Evolutionary conservation across 1,140 invertebrate genomes (phyloP), one percentile per base, ranked within the genome.

Genomic region (Drosophila arawakana): DNA sequence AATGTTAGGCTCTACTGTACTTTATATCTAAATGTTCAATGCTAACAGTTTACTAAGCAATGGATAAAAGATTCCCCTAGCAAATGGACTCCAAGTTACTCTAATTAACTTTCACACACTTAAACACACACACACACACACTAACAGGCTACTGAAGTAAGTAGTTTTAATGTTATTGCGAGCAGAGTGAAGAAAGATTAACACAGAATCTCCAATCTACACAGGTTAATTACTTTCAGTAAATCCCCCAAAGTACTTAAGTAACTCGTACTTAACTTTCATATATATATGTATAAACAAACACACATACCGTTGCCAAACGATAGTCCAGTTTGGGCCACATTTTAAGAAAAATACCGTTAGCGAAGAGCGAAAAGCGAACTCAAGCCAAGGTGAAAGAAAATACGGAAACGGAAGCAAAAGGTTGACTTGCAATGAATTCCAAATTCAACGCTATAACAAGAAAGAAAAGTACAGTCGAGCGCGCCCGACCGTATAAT

Each of bases 181-280:
- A 46, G 50, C 13, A 18, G 61, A 15, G 15, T 46, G 3, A 39
- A 57, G 15, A 3, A 30, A 25, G 34, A 73, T 68, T 54, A 73
- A 10, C 30, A 30, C 25, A 25, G 13, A 44, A 52, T 11, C 62
- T 37, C 63, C 66, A 60, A 55, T 73, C 39, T 58, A 54, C 39
- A 55, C 71, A 69, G 65, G 71, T 73, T 73, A 69, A 73, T 69
- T 73, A 69, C 71, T 60, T 35, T 37, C 49, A 60, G 47, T 55
- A 73, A 73, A 69, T 61, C 65, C 55, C 47, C 34, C 37, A 60
- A 68, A 60, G 7, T 61, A 69, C 65, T 73, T 73, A 73, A 69
- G 65, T 59, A 39, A 55, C 65, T 34, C 43, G 71, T 69, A 73
- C 71, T 73, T 73, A 73, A 73, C 71, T 69, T 69, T 59, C 37